Percentiles rank a stretch among this genome's conserved stretches.
Conservation (phyloP, 92 coral and sea anemone species). For the Epizoanthus rinbou region DNA sequence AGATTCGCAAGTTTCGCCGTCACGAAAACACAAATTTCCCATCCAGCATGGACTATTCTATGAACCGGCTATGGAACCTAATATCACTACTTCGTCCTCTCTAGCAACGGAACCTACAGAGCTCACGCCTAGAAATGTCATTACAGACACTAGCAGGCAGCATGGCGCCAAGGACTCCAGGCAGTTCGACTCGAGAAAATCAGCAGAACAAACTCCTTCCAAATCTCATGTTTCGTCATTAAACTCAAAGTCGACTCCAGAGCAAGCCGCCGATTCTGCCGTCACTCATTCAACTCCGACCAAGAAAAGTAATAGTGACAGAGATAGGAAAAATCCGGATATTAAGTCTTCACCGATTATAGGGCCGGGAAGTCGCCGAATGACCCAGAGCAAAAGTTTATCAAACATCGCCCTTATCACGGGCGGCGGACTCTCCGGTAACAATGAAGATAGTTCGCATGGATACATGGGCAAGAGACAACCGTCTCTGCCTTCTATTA, state of each 20-base stretch:
- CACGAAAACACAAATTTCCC: constrained; percentile 1
- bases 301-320: neutral
- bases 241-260: neutral
- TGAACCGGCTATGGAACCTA: constrained; percentile 1
- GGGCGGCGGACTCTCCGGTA: neutral
- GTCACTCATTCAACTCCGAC: neutral
- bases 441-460: neutral
- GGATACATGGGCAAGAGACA: neutral
- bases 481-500: neutral
- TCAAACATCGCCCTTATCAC: neutral
- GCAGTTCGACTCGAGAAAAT: neutral
- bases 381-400: neutral
- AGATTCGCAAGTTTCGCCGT: neutral
- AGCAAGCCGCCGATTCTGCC: neutral
- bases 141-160: neutral
- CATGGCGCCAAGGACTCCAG: neutral
- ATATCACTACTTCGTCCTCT: neutral
- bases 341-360: neutral
- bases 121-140: neutral
- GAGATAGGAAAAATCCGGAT: neutral
- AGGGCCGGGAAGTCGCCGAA: neutral
- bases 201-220: neutral
- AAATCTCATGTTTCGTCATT: neutral
- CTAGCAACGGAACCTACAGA: neutral
- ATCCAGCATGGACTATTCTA: constrained; percentile 7